A percentile compares a stretch with the other conserved stretches of the same genome.
Conservation (phyloP, 2,797 vertebrate species). For the Hoplostethus atlanticus region DNA sequence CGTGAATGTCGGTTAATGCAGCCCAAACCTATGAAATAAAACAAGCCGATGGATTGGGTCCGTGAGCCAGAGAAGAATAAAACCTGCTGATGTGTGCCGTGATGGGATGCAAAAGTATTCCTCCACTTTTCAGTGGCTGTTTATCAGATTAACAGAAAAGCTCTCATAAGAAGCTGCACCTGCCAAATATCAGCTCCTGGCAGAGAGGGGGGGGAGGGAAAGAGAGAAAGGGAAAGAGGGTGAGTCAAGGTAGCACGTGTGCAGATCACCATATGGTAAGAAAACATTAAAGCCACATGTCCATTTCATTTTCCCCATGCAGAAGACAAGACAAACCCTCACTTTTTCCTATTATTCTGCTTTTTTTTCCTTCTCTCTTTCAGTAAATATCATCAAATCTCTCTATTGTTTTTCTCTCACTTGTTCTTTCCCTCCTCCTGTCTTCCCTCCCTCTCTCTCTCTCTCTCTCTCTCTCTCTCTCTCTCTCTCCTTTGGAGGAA, state of each 20-base stretch:
- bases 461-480: not conserved
- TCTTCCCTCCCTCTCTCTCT: not conserved
- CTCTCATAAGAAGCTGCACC: conserved; percentile 30
- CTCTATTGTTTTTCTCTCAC: no score
- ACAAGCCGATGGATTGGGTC: not conserved
- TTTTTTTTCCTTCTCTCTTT: no score
- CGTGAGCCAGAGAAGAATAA: not conserved
- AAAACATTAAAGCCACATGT: not conserved
- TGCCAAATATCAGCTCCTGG: conserved; percentile 33
- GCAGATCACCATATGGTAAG: conserved; percentile 7
- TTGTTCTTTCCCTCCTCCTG: not conserved
- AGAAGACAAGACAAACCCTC: no score
- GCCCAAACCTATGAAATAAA: conserved; percentile 9
- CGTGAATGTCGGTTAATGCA: not conserved
- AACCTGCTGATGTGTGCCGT: conserved; percentile 20
- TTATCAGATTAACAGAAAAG: conserved; percentile 26
- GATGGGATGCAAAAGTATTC: conserved; percentile 9
- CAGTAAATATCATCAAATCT: no score
- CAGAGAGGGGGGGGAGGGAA: conserved; percentile 21
- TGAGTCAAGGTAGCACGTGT: conserved; percentile 6
- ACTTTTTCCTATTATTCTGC: no score
- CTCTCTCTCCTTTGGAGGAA: not conserved
- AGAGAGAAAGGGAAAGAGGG: conserved; percentile 12
- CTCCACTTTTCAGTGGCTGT: conserved; percentile 27
- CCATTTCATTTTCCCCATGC: no score